These are phyloP conservation scores for Montifringilla adamsi DNA, from an alignment of 2,113 vertebrate genomes.

Conservation along the genomic window DNA sequence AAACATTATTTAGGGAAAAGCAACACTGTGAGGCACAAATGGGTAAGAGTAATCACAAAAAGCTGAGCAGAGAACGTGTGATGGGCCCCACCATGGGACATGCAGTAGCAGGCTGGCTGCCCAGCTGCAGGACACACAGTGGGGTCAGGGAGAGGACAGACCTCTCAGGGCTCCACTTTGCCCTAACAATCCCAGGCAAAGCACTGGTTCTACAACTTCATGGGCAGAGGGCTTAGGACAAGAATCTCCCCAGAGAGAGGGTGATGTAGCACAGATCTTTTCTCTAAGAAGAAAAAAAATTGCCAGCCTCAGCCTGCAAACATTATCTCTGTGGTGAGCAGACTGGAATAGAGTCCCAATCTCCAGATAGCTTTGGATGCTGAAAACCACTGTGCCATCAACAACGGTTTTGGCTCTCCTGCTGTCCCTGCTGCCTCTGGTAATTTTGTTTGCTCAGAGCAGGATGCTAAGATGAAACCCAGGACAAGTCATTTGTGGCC, in stretches of 20 bases:
- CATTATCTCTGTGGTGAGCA: neutral
- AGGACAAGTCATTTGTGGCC: neutral
- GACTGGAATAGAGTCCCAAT: neutral
- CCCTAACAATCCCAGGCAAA: neutral
- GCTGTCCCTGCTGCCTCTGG: neutral
- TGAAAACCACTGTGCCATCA: neutral
- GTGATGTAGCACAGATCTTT: neutral
- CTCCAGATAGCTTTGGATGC: neutral
- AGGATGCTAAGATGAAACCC: neutral
- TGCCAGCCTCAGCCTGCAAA: neutral
- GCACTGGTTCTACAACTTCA: neutral
- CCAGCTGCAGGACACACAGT: neutral
- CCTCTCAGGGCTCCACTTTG: neutral
- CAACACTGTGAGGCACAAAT: neutral
- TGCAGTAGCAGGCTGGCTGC: neutral
- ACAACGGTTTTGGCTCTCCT: neutral
- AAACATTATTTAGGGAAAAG: neutral
- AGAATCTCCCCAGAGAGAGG: neutral
- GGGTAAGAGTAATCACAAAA: neutral
- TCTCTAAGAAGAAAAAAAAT: neutral
- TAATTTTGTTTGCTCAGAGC: neutral
- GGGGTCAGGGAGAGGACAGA: neutral
- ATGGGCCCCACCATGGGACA: fast-evolving
- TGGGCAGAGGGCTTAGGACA: neutral
- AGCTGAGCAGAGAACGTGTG: neutral